These are phyloP conservation scores for Gymnocephalus cernua DNA, from an alignment of 2,113 vertebrate genomes.

Conservation along the genomic window DNA sequence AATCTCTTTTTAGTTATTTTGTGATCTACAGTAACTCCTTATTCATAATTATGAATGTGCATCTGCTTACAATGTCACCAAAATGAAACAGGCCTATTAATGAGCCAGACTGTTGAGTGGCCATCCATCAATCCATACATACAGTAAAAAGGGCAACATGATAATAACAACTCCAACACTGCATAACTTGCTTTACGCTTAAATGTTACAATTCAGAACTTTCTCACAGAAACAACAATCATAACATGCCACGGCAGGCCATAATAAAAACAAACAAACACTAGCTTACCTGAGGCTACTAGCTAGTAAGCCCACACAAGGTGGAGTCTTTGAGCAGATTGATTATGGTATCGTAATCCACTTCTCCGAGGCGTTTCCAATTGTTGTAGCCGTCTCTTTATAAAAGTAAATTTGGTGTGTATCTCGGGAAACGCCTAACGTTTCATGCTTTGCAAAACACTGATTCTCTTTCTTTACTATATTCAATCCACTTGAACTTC, in stretches of 20 bases:
- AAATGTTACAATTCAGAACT: background rate
- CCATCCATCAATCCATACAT: background rate
- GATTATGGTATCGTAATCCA: too few species aligned
- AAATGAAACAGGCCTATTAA: background rate
- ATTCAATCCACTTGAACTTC: conserved; percentile 1
- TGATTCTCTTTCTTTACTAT: background rate
- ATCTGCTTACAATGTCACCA: background rate
- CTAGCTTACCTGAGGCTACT: background rate
- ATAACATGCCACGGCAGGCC: background rate
- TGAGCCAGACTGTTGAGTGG: background rate
- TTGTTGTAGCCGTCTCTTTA: background rate
- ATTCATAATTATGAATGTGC: background rate
- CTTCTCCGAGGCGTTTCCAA: background rate
- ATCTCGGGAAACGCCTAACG: background rate
- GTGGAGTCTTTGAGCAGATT: background rate
- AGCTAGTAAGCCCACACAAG: background rate
- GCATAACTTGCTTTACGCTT: background rate
- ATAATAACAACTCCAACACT: background rate
- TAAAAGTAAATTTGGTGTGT: background rate
- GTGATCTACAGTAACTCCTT: too few species aligned
- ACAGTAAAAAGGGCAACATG: background rate
- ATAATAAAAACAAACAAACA: background rate
- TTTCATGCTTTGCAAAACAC: background rate
- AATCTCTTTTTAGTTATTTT: background rate
- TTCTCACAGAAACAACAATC: background rate